phyloP scores from a whole-genome alignment of 2,113 vertebrate species.

The Spea multiplicata region DNA sequence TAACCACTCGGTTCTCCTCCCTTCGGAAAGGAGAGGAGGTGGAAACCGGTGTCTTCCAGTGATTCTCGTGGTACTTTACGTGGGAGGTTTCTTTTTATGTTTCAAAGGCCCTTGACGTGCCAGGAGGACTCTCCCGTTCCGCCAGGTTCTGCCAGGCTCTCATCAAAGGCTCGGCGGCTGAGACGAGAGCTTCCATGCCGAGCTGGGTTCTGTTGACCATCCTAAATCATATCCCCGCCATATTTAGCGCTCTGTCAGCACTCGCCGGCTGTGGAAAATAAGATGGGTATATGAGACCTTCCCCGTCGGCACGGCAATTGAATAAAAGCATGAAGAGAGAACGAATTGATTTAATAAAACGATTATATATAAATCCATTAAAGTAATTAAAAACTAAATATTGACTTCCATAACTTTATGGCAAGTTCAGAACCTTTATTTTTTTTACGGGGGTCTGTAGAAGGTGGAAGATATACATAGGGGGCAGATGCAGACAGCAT shows the following conservation, averaged over 20 bases:
- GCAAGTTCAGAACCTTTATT: too few species aligned
- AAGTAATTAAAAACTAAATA: too few species aligned
- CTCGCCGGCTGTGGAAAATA: neutral
- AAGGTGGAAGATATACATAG: neutral
- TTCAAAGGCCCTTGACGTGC: slow-evolving; percentile 3
- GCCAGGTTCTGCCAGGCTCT: slow-evolving; percentile 30
- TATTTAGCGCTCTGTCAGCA: slow-evolving; percentile 26
- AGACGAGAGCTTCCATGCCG: slow-evolving; percentile 24
- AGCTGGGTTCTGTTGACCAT: neutral
- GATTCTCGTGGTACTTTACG: slow-evolving; percentile 10
- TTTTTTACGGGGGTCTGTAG: neutral
- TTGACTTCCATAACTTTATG: too few species aligned
- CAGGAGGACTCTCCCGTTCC: neutral
- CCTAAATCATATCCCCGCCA: slow-evolving; percentile 27
- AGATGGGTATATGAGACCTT: too few species aligned
- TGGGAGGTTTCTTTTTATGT: slow-evolving; percentile 31
- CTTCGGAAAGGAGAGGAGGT: slow-evolving; percentile 5
- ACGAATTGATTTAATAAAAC: too few species aligned
- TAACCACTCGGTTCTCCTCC: slow-evolving; percentile 2
- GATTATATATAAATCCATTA: too few species aligned
- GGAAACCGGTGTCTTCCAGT: neutral
- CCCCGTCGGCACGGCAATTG: too few species aligned
- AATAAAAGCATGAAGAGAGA: too few species aligned
- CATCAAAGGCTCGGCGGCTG: slow-evolving; percentile 40
- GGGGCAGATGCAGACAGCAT: neutral